Evolutionary conservation across 2,797 vertebrate species (phyloP), one percentile per base, ranked within the genome.

Genomic region (Parauchenoglanis punctatus): DNA sequence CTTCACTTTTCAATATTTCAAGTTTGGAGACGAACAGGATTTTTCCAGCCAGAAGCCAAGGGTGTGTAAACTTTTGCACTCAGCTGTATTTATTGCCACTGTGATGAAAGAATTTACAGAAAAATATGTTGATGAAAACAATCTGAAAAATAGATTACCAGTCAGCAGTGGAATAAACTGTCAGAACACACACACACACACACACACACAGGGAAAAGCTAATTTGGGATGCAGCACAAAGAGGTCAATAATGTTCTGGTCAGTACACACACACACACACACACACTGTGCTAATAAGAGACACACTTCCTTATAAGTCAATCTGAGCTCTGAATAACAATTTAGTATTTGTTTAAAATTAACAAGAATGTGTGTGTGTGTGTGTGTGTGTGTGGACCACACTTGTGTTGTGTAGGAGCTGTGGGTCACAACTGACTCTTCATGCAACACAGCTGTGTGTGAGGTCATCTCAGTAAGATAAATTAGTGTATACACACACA

Each of bases 251-350:
- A 78, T 35, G 76, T 35, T 58, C 49, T 31, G 75, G 75, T 20
- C 23, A 25, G 17, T 12, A 77, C 8, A 28, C 46, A 54, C 76
- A 58, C 28, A 56, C n/a, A 77, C 15, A 18, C 28, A 28, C 12
- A 49, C 73, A 76, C 73, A 49, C 76, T 20, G 35, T 49, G 31
- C 7, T 28, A 46, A 46, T 82, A 46, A 63, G 25, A 46, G 12
- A 81, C 11, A 63, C 20, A 63, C 25, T 82, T 65, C 80, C 80
- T 65, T 65, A 65, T 82, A 82, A 82, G 80, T 82, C 78, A 61
- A 0, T 81, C 13, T 65, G 11, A 65, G 25, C 40, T 28, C 23
- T 10, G 35, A 17, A 46, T 63, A 65, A 81, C 59, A 63, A 40
- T 81, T 81, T 61, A 82, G 18, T 49, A 28, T 80, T 80, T 80